Conservation (phyloP, 2,113 vertebrate species). For the Chitala chitala region DNA sequence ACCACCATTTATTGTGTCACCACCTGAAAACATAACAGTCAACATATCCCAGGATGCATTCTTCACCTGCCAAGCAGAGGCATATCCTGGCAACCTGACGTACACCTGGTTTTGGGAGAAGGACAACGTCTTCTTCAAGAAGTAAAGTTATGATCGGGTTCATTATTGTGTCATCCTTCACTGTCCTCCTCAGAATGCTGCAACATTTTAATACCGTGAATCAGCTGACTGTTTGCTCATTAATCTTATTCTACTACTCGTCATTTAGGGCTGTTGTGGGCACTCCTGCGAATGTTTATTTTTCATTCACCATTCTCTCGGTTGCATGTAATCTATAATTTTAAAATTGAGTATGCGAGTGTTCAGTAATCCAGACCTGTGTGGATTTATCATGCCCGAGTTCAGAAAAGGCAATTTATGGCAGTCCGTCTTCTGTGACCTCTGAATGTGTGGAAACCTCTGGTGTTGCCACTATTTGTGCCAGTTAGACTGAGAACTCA, state of each 20-base stretch:
- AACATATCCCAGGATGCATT: conserved; percentile 98
- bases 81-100: conserved; percentile 96
- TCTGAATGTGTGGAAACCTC: not conserved
- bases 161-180: conserved; percentile 42
- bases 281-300: not conserved
- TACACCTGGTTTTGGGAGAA: conserved; percentile 98
- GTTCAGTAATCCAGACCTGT: not conserved
- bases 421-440: not conserved
- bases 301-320: not conserved
- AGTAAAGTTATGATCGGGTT: conserved; percentile 75
- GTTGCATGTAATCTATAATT: not conserved
- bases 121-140: conserved; percentile 98
- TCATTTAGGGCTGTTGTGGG: not conserved
- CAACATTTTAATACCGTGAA: not conserved
- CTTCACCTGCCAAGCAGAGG: conserved; percentile 97
- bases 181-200: conserved; percentile 17
- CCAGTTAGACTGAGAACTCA: no score
- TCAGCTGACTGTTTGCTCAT: not conserved
- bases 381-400: not conserved
- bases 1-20: conserved; percentile 88
- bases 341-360: not conserved
- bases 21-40: conserved; percentile 95
- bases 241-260: not conserved
- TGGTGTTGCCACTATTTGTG: not conserved
- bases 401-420: not conserved